Conservation (phyloP, 2,888 invertebrate genomes). For the Pterostichus madidus region DNA sequence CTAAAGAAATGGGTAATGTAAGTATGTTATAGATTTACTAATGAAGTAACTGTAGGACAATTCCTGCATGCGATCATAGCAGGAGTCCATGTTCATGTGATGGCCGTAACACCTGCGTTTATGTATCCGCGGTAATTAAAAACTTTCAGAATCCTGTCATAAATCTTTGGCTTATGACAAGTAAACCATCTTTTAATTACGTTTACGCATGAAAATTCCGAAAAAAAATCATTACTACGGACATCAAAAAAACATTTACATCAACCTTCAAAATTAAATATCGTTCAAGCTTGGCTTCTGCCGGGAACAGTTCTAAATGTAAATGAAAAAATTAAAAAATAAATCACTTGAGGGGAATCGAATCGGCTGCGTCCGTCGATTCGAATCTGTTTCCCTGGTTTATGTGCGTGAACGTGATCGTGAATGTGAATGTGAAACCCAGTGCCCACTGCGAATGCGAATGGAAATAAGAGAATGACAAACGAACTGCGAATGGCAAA, state of each 20-base stretch:
- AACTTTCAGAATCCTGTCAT: conserved; percentile 19
- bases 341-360: conserved; percentile 28
- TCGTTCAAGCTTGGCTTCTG: conserved; percentile 11
- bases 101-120: too few relatives aligned
- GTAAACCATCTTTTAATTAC: conserved; percentile 48
- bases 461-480: conserved; percentile 23
- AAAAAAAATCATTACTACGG: conserved; percentile 44
- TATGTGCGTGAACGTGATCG: neutral
- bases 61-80: too few relatives aligned
- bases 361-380: conserved; percentile 2
- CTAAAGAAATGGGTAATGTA: too few relatives aligned
- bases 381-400: conserved; percentile 19
- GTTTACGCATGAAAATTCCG: conserved; percentile 28
- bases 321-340: conserved; percentile 54
- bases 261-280: conserved; percentile 45
- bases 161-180: conserved; percentile 38
- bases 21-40: too few relatives aligned
- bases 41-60: too few relatives aligned
- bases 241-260: conserved; percentile 53
- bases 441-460: neutral
- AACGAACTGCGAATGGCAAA: conserved; percentile 13
- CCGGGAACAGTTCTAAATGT: conserved; percentile 14
- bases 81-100: too few relatives aligned
- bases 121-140: conserved; percentile 14
- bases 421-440: neutral